phyloP scores from a whole-genome alignment of 92 coral and sea anemone genomes.

The Porites lobata region DNA sequence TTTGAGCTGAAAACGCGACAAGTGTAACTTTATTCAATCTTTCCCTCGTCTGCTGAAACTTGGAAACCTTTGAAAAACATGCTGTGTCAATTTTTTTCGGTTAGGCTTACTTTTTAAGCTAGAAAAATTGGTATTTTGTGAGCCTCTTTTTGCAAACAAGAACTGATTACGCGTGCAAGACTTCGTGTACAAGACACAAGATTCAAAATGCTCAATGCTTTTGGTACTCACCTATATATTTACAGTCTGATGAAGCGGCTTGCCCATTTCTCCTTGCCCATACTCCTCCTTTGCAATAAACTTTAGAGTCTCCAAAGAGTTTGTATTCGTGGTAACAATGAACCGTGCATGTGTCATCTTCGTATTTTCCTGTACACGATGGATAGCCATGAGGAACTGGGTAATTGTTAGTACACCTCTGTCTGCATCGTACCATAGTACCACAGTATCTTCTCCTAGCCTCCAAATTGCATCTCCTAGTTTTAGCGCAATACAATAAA shows the following conservation, averaged over 20 bases:
- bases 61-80: too few relatives aligned
- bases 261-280: constrained; percentile 24
- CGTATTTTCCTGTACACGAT: constrained; percentile 21
- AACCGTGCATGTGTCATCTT: constrained; percentile 40
- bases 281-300: constrained; percentile 36
- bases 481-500: not conserved
- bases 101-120: too few relatives aligned
- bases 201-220: too few relatives aligned
- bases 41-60: too few relatives aligned
- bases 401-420: constrained; percentile 21
- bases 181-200: too few relatives aligned
- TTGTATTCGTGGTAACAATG: constrained; percentile 1
- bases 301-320: constrained; percentile 1
- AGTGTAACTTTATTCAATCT: too few relatives aligned
- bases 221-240: too few relatives aligned
- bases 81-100: not conserved
- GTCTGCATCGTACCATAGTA: constrained; percentile 47
- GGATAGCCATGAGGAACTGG: constrained; percentile 22
- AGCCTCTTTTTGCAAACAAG: too few relatives aligned
- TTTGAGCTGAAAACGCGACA: too few relatives aligned
- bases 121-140: too few relatives aligned
- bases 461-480: constrained; percentile 1
- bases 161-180: too few relatives aligned
- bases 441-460: not conserved
- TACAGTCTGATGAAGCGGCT: too few relatives aligned